Evolutionary conservation across 2,113 vertebrate genomes (phyloP).

Genomic region (Urocitellus parryii): DNA sequence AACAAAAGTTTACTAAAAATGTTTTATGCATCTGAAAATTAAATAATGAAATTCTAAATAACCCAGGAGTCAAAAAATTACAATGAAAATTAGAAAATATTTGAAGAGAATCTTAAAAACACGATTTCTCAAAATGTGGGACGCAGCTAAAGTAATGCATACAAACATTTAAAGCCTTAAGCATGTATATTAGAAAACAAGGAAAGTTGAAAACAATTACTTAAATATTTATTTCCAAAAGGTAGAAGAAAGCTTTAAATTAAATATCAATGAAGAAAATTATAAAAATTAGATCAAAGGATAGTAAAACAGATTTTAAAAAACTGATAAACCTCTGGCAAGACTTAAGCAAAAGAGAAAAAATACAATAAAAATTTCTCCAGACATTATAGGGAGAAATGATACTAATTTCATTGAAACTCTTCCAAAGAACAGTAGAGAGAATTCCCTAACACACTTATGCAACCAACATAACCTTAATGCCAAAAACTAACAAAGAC

Average conservation of each 20-base stretch:
- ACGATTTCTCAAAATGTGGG: neutral
- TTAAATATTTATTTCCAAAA: constrained; percentile 43
- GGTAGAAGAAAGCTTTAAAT: neutral
- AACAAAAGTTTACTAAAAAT: neutral
- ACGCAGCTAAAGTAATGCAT: neutral
- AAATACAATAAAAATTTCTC: neutral
- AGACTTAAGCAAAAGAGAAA: neutral
- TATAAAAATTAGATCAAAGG: neutral
- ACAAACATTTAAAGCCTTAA: constrained; percentile 45
- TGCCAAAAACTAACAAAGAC: neutral
- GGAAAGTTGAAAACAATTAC: neutral
- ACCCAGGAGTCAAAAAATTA: neutral
- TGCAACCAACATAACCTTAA: neutral
- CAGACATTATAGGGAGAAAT: neutral
- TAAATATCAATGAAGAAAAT: neutral
- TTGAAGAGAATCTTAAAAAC: constrained; percentile 17
- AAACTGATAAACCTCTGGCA: neutral
- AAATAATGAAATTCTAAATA: neutral
- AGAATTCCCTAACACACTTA: neutral
- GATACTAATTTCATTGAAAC: neutral
- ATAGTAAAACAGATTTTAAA: neutral
- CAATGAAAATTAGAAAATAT: constrained; percentile 12
- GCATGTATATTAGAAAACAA: neutral
- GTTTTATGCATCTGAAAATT: neutral
- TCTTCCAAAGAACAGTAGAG: neutral